Conservation (phyloP, 2,113 vertebrate species). For the Peromyscus polionotus region DNA sequence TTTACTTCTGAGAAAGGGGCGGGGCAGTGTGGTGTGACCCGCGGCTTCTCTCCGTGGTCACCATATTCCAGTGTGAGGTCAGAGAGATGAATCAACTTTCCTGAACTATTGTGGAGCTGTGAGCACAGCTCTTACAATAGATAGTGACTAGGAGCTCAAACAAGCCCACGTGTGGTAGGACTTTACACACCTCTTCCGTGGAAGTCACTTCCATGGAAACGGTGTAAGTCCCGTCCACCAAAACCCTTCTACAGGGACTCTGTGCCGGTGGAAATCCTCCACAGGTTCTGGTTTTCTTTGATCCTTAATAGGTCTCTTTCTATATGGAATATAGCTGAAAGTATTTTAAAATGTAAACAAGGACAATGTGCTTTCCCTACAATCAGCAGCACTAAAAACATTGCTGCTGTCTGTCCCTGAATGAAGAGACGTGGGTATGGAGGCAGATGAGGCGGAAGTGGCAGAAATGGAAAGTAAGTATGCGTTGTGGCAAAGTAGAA, state of each 20-base stretch:
- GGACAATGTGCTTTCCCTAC: not conserved
- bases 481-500: not conserved
- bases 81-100: constrained; percentile 33
- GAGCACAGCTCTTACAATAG: not conserved
- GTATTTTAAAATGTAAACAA: constrained; percentile 5
- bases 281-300: not conserved
- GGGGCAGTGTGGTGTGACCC: not conserved
- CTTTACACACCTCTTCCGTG: not conserved
- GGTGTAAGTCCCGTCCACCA: not conserved
- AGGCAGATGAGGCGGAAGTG: accelerated
- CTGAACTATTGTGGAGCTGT: not conserved
- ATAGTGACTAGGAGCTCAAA: not conserved
- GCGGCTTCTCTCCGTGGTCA: not conserved
- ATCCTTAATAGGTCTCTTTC: constrained; percentile 14
- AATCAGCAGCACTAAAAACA: not conserved
- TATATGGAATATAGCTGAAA: not conserved
- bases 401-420: not conserved
- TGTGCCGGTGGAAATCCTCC: not conserved
- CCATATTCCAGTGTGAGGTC: not conserved
- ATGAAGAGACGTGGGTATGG: not conserved
- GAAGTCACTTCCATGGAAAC: not conserved
- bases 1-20: constrained; percentile 25
- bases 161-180: not conserved
- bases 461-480: too few relatives aligned
- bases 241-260: not conserved